Conservation (phyloP, 1,140 invertebrate genomes). For the Nylanderia fulva region DNA sequence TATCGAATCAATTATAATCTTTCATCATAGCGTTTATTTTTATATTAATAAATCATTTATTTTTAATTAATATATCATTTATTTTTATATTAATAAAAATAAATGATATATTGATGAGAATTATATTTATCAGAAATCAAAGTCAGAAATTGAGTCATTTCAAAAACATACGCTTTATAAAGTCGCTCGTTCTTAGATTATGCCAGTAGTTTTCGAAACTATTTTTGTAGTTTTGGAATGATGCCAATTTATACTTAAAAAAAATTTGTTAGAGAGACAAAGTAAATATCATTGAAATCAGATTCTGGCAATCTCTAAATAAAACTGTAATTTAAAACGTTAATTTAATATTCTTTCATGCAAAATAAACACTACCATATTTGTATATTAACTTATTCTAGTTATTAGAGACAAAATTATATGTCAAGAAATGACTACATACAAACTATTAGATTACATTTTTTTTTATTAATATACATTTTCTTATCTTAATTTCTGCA, state of each 20-base stretch:
- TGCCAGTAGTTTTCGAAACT: not conserved
- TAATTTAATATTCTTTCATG: not conserved
- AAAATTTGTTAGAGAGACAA: not conserved
- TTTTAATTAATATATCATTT: no score
- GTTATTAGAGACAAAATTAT: not conserved
- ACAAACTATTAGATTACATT: conserved; percentile 7
- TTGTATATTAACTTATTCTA: not conserved
- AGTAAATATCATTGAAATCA: not conserved
- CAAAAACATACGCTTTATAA: not conserved
- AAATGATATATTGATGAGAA: no score
- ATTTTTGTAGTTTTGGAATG: not conserved
- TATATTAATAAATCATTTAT: no score
- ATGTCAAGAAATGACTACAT: not conserved
- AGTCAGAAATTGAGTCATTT: not conserved
- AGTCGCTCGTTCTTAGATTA: not conserved
- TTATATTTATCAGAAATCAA: not conserved
- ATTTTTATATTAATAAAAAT: no score
- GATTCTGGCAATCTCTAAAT: no score
- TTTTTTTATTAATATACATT: conserved; percentile 56
- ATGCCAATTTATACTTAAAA: conserved; percentile 22
- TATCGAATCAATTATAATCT: no score
- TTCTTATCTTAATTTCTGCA: conserved; percentile 12
- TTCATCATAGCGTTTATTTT: no score
- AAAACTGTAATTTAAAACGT: not conserved
- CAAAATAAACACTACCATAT: not conserved